These are phyloP conservation scores for Sclerurus mexicanus DNA, from an alignment of 2,113 vertebrate genomes.

Conservation along the genomic window DNA sequence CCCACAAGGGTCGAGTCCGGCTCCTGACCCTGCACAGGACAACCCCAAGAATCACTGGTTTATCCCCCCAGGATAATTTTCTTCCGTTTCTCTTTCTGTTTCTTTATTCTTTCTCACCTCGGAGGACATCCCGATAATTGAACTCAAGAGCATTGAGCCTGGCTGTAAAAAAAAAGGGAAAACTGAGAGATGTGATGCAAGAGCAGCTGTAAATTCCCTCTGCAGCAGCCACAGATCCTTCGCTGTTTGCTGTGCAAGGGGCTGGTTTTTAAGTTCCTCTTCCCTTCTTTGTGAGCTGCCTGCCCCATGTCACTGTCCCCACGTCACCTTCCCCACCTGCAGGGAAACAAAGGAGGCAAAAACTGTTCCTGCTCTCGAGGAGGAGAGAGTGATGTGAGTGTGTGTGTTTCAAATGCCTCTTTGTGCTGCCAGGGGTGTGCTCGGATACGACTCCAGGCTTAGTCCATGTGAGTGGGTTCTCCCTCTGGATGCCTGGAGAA, in stretches of 20 bases:
- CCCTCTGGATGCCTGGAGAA: not conserved
- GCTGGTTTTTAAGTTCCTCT: not conserved
- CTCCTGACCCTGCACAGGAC: not conserved
- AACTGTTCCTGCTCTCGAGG: not conserved
- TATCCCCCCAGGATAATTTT: not conserved
- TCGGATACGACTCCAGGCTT: fast-evolving
- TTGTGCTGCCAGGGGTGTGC: not conserved
- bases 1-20: not conserved
- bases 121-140: not conserved
- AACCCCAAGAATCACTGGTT: not conserved
- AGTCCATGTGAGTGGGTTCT: not conserved
- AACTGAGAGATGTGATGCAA: not conserved
- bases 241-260: not conserved
- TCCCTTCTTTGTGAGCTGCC: not conserved
- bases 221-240: not conserved
- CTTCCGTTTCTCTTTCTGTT: not conserved
- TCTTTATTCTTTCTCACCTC: not conserved
- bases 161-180: not conserved
- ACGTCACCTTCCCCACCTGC: not conserved
- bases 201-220: not conserved
- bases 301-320: not conserved
- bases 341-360: not conserved
- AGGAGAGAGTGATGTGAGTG: not conserved
- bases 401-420: not conserved
- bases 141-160: not conserved